Evolutionary conservation across 2,797 vertebrate species (phyloP).

Genomic region (Falco peregrinus): DNA sequence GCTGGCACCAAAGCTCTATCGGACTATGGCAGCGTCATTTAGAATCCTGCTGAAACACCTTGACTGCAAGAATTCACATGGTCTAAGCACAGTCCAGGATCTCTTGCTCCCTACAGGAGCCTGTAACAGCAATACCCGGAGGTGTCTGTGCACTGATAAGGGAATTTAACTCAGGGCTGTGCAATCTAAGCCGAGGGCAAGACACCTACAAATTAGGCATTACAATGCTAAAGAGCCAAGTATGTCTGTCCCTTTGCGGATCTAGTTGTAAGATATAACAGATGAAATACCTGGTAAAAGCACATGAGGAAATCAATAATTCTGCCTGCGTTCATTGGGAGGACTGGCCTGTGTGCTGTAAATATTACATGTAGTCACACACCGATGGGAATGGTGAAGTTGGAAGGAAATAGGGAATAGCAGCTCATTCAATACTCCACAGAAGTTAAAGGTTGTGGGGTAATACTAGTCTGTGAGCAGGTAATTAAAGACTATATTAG

Average conservation of each 20-base stretch:
- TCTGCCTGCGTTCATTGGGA: background rate
- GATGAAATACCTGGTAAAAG: background rate
- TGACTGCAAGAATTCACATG: background rate
- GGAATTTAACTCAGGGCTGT: background rate
- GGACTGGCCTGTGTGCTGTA: background rate
- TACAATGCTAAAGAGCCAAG: background rate
- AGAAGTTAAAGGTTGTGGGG: background rate
- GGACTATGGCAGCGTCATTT: background rate
- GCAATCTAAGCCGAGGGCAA: background rate
- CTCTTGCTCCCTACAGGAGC: background rate
- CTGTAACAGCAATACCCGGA: background rate
- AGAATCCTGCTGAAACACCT: background rate
- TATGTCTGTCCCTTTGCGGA: background rate
- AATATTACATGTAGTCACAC: background rate
- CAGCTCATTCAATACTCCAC: background rate
- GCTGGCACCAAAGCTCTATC: rapidly evolving
- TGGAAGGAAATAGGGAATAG: background rate
- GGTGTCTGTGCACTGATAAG: rapidly evolving
- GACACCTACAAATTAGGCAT: background rate
- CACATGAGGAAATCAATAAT: background rate
- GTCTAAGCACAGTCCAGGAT: background rate
- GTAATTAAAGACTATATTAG: conserved; percentile 1
- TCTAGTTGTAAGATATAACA: background rate
- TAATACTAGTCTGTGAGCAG: background rate
- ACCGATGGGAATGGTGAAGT: background rate